Conservation (phyloP, 2,888 invertebrate species). For the Sarcophaga subvicina region DNA sequence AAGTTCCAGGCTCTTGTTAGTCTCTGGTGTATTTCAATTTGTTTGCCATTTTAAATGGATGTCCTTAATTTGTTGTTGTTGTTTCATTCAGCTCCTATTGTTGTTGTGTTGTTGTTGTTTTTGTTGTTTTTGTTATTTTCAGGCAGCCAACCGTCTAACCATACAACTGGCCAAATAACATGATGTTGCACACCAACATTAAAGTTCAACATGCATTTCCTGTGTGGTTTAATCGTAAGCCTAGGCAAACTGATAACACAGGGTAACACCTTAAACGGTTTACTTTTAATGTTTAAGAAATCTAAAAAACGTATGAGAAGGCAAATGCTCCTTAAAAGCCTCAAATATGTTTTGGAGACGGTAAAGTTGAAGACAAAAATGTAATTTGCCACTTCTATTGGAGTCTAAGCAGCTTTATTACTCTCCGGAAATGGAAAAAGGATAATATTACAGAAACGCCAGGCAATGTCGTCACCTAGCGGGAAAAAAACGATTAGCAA, state of each 20-base stretch:
- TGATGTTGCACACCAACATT: constrained; percentile 33
- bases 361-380: no score
- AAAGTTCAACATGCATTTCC: constrained; percentile 52
- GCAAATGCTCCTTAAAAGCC: no score
- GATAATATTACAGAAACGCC: no score
- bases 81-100: not conserved
- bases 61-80: constrained; percentile 6
- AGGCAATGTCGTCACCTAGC: no score
- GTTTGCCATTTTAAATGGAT: constrained; percentile 28
- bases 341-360: no score
- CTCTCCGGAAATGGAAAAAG: no score
- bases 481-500: no score
- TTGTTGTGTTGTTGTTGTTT: not conserved
- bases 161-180: constrained; percentile 20
- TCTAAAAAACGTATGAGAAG: not conserved
- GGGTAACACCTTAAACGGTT: not conserved
- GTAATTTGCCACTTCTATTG: no score
- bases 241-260: not conserved
- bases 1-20: constrained; percentile 15
- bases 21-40: constrained; percentile 40
- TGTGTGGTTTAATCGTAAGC: constrained; percentile 45
- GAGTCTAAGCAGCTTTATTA: no score
- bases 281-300: not conserved
- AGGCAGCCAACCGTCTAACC: constrained; percentile 18
- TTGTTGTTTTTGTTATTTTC: constrained; percentile 6